phyloP scores from a whole-genome alignment of 2,797 vertebrate genomes.

The Muscicapa comitata region DNA sequence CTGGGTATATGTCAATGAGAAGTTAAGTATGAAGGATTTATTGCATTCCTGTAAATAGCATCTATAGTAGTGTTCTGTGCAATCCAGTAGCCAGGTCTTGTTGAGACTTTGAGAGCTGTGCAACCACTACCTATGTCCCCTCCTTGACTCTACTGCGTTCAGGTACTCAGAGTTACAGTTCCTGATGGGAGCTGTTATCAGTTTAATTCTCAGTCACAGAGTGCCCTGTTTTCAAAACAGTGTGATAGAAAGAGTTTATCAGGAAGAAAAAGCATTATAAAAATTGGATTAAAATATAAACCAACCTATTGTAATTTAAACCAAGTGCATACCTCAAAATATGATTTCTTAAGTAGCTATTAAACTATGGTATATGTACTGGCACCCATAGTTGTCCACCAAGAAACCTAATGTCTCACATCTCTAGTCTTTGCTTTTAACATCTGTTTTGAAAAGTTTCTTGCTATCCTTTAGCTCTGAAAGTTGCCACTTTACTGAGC shows the following conservation, averaged over 20 bases:
- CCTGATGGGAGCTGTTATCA: neutral
- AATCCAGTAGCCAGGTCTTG: neutral
- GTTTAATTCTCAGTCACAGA: neutral
- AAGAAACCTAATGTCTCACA: neutral
- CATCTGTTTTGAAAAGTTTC: neutral
- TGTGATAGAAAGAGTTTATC: neutral
- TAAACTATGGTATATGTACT: neutral
- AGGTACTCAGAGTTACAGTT: neutral
- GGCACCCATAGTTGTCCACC: neutral
- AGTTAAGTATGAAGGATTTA: neutral
- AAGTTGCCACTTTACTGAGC: neutral
- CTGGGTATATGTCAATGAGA: neutral
- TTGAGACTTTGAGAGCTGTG: neutral
- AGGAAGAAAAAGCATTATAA: neutral
- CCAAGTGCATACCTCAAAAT: neutral
- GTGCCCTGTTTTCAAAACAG: neutral
- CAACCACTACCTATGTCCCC: accelerated
- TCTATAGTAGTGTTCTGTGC: neutral
- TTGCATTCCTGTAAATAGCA: neutral
- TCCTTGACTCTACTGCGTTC: neutral
- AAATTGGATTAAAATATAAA: neutral
- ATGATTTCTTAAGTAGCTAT: neutral
- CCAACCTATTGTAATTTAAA: neutral
- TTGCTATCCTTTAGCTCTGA: neutral
- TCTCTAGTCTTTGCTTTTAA: neutral